phyloP scores from a whole-genome alignment of 1,140 invertebrate species.

The Drosophila punjabiensis region DNA sequence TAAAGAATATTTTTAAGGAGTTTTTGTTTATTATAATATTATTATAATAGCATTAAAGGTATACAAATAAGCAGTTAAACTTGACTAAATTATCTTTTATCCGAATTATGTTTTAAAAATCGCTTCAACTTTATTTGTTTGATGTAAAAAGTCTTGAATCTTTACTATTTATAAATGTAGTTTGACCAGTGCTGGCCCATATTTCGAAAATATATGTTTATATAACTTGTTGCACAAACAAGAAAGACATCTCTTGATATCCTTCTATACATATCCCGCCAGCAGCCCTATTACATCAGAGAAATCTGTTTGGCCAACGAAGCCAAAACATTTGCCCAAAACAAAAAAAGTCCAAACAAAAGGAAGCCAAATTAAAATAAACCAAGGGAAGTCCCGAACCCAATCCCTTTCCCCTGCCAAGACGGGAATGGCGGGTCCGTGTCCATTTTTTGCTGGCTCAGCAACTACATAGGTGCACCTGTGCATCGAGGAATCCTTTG shows the following conservation, averaged over 20 bases:
- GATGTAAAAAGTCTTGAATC: background rate
- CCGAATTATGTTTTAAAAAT: too few species aligned
- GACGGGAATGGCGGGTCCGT: conserved; percentile 23
- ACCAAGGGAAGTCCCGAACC: conserved; percentile 48
- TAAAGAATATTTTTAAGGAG: too few species aligned
- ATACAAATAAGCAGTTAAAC: too few species aligned
- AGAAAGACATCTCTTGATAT: conserved; percentile 16
- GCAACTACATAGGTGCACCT: conserved; percentile 69
- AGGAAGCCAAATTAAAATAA: conserved; percentile 73
- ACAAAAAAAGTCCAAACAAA: conserved; percentile 33
- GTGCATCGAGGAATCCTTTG: conserved; percentile 76
- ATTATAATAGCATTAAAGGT: too few species aligned
- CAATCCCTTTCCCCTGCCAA: conserved; percentile 34
- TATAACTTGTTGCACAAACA: conserved; percentile 70
- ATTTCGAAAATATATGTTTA: conserved; percentile 12
- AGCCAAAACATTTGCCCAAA: conserved; percentile 75
- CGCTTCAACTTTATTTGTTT: background rate
- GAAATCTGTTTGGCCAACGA: conserved; percentile 67
- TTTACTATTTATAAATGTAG: background rate
- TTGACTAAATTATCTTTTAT: too few species aligned
- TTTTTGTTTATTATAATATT: too few species aligned
- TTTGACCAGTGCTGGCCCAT: conserved; percentile 27
- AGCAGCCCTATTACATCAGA: conserved; percentile 65
- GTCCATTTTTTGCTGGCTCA: conserved; percentile 68
- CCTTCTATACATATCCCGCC: conserved; percentile 6